Base-by-base conservation (phyloP, 2,113 vertebrate species). In the Gnathonemus echidnorhynchus region DNA sequence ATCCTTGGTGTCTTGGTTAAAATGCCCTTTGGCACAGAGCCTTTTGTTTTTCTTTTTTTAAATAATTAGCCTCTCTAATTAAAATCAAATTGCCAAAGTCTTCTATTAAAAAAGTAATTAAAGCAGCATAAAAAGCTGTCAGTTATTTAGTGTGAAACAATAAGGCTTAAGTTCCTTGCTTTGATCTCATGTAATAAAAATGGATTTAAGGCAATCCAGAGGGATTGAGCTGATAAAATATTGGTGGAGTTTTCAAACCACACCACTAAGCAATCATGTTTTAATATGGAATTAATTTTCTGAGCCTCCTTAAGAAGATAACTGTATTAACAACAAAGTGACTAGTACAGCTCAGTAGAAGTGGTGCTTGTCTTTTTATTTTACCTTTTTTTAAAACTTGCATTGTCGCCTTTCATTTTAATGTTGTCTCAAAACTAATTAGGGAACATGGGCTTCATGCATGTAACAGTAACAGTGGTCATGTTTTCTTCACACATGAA, bases 21-120 rank as follows among this genome's bases (percentile, higher is more conserved):
- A 92, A 88, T 90, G 50, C 42, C 91, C 89, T 27, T 80, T 91
- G 88, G 84, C 92, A 86, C 56, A 58, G 19, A 88, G 8, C 53
- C 7, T 19, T 62, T 85, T 27, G 46, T 9, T 89, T 90, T 27
- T 91, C 92, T 94, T 95, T 93, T 95, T 95, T 92, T 93, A 95
- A 94, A 94, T 92, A 94, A 94, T 93, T 91, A 92, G 66, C 90
- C 90, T 91, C 92, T 91, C 89, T 90, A 87, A 94, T 94, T 90
- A 92, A 93, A 92, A 93, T 94, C 92, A 92, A 92, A 91, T 91
- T 92, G 90, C 92, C 92, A 91, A 87, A 92, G 88, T 95, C 93
- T 94, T 94, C 93, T 93, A 93, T 91, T 92, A 86, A 80, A 90
- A 92, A 94, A 92, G 92, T 93, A 95, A 95, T 96, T 95, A 95